Base-by-base conservation (phyloP, 2,888 invertebrate genomes). In the Mesorhabditis spiculigera region DNA sequence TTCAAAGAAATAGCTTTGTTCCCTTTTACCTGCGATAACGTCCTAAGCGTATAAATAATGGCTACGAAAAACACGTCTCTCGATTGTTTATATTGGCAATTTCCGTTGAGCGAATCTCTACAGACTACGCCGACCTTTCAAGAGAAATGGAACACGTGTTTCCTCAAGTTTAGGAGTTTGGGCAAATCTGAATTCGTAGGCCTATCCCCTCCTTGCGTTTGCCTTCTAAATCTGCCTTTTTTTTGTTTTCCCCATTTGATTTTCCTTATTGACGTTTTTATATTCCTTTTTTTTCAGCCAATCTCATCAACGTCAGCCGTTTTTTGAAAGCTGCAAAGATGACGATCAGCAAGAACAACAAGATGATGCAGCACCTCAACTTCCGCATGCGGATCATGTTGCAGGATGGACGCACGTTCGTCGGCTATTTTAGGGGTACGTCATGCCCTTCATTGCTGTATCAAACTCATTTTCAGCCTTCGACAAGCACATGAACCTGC, bases 401-500 rank as follows among this genome's bases (percentile, higher is more conserved):
- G 73, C 97, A 97, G 88, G 98, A 98, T 88, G 95, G 95, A 5
- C 90, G 98, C 76, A 95, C 93, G 4, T 97, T 98, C 86, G 95
- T 99, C 78, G 98, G 98, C 5, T 97, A 96, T 3, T 98, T 98
- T 86, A 98, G 97, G 89, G 89, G 89, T 88, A 77, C 10, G 4
- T 4, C 58, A n/a, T 4, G n/a, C 10, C 10, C n/a, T 58, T 58
- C 13, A 3, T 66, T 43, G 13, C 13, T 4, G 10, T n/a, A 50
- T 4, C 45, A 43, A 45, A 8, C 50, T 61, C 63, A 67, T 67
- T 79, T 82, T 44, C 81, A 89, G 97, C 97, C 0, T 98, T 98
- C 86, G 98, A 99, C 87, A 97, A 98, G 88, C 98, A 99, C 88
- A 98, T 98, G 98, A 99, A 99, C 87, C 89, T 99, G 75, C 96